Evolutionary conservation across 2,888 invertebrate species (phyloP), one percentile per base, ranked within the genome.

Genomic region (Ichneumoninae sp.): DNA sequence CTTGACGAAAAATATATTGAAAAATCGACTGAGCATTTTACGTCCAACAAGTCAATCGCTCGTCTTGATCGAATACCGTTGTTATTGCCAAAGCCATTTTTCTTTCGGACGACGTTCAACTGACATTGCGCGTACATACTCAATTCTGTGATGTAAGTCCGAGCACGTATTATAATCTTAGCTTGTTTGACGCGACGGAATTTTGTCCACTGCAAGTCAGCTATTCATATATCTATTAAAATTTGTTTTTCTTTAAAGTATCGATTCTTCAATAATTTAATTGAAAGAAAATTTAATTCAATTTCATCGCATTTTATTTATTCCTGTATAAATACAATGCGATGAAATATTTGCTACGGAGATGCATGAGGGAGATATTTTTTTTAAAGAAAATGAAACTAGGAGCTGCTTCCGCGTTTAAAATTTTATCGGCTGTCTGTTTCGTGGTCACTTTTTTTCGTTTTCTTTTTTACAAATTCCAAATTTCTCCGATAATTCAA

Each of bases 61-160:
- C 75, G 84, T 81, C 84, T 40, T 78, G 33, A 60, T 57, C 19
- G 73, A 85, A 85, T 82, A 47, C 79, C 71, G 76, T 47, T 76
- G 79, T 76, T 82, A 81, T 66, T 85, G 85, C 85, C 81, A 85
- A 82, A 85, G 50, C 16, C 57, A 19, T 75, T 78, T 70, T 69
- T 57, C 54, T 19, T 40, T 54, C 60, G 66, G 68, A 65, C 47
- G 5, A 13, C 44, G 6, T 69, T 57, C 26, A 52, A 33, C 30
- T 44, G 68, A 44, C 44, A 40, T 30, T 19, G 8, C 63, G 19
- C 26, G 19, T 44, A 63, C 63, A 70, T 50, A 50, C 65, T 1
- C 36, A 54, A 81, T 26, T 65, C 60, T 44, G 33, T 85, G 85
- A 85, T 82, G 85, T 66, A 85, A 82, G 71, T 69, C 40, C 44